phyloP scores from a whole-genome alignment of 2,113 vertebrate genomes.

The Pimephales promelas region DNA sequence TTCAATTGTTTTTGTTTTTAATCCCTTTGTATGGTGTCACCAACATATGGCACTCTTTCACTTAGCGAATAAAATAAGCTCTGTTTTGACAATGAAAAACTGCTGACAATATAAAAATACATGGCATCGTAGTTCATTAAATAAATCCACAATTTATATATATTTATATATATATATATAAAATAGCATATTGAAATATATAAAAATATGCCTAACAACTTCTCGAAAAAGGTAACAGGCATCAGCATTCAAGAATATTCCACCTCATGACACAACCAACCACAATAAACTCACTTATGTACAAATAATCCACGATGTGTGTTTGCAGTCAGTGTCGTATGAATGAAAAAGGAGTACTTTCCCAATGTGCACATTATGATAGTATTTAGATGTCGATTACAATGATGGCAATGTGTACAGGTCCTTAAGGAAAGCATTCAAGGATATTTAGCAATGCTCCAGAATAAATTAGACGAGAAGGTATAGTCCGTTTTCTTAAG shows the following conservation, averaged over 20 bases:
- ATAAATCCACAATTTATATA: slow-evolving; percentile 82
- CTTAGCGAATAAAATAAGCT: slow-evolving; percentile 75
- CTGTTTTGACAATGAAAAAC: slow-evolving; percentile 75
- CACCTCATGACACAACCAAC: slow-evolving; percentile 71
- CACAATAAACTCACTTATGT: slow-evolving; percentile 72
- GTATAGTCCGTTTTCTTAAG: slow-evolving; percentile 62
- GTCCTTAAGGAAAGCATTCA: slow-evolving; percentile 64
- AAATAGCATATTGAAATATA: slow-evolving; percentile 82
- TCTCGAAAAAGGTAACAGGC: slow-evolving; percentile 77
- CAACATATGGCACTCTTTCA: slow-evolving; percentile 65
- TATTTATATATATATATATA: slow-evolving; percentile 75
- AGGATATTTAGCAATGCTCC: slow-evolving; percentile 65
- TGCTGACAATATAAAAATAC: slow-evolving; percentile 83
- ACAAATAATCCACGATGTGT: slow-evolving; percentile 69
- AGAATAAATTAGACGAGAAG: slow-evolving; percentile 75
- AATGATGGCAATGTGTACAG: slow-evolving; percentile 61
- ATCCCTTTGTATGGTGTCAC: slow-evolving; percentile 58
- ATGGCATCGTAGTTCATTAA: slow-evolving; percentile 80
- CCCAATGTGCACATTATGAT: slow-evolving; percentile 59
- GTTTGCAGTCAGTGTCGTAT: slow-evolving; percentile 65
- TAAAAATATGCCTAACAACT: slow-evolving; percentile 80
- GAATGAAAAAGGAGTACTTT: slow-evolving; percentile 65
- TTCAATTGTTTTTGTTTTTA: slow-evolving; percentile 49
- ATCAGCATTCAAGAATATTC: slow-evolving; percentile 72
- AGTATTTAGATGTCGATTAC: slow-evolving; percentile 62